Evolutionary conservation across 2,113 vertebrate species (phyloP).

Genomic region (Zosterops japonicus): DNA sequence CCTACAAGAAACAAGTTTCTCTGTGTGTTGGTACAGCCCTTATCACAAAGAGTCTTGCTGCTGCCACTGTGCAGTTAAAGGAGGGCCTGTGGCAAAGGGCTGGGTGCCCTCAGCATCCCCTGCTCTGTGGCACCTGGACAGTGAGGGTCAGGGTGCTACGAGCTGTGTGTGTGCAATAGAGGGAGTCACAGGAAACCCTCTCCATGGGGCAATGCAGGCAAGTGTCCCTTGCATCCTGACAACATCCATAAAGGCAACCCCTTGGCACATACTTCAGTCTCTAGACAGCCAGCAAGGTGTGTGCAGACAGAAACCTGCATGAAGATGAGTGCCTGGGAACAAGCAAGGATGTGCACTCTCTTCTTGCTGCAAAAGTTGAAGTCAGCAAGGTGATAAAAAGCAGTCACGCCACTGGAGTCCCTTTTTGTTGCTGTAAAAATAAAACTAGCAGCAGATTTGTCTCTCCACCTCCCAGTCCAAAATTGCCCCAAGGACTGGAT

Average conservation of each 20-base stretch:
- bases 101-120: not conserved
- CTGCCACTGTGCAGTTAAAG: too few relatives aligned
- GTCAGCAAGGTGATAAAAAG: not conserved
- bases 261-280: not conserved
- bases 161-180: not conserved
- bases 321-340: not conserved
- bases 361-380: not conserved
- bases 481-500: not conserved
- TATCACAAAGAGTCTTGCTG: too few relatives aligned
- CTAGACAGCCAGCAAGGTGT: not conserved
- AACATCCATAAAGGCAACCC: too few relatives aligned
- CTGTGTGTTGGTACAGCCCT: too few relatives aligned
- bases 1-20: too few relatives aligned
- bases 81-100: not conserved
- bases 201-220: rapidly evolving
- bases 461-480: not conserved
- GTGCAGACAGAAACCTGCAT: not conserved
- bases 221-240: not conserved
- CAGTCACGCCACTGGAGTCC: not conserved
- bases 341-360: not conserved
- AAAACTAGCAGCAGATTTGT: not conserved
- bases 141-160: rapidly evolving
- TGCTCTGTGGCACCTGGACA: not conserved
- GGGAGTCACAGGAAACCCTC: rapidly evolving
- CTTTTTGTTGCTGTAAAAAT: not conserved